Conservation (phyloP, 2,888 invertebrate genomes). For the Oeneis ivallda region DNA sequence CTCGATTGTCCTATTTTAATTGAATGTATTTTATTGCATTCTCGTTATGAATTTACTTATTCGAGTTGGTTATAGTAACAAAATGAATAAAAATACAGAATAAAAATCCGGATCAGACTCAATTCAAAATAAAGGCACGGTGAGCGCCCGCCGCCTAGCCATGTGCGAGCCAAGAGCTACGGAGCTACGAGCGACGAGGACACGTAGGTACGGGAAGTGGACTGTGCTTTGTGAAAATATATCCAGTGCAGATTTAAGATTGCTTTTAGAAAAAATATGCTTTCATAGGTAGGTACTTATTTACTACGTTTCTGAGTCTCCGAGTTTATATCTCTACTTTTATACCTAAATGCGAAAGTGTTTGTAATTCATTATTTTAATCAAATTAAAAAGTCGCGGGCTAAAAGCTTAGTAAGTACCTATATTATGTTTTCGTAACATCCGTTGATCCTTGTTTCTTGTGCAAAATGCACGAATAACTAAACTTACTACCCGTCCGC, state of each 20-base stretch:
- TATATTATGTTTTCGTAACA: too few species aligned
- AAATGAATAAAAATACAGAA: slow-evolving; percentile 1
- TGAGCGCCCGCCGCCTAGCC: not conserved
- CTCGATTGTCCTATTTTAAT: slow-evolving; percentile 25
- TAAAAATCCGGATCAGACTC: not conserved
- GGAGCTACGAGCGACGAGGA: not conserved
- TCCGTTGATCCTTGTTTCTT: not conserved
- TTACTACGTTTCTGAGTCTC: too few species aligned
- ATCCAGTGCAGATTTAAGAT: not conserved
- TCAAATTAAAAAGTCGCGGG: too few species aligned
- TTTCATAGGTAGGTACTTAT: too few species aligned
- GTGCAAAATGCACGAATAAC: not conserved
- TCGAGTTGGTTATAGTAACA: not conserved
- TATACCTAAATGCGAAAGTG: not conserved
- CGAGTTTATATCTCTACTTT: too few species aligned
- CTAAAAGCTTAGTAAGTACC: too few species aligned
- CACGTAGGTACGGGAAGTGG: not conserved
- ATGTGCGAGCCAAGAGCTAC: too few species aligned
- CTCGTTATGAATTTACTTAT: slow-evolving; percentile 1
- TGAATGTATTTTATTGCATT: slow-evolving; percentile 22
- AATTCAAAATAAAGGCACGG: slow-evolving; percentile 1
- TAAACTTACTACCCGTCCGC: too few species aligned
- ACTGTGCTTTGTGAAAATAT: not conserved
- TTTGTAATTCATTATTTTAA: not conserved
- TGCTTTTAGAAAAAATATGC: too few species aligned